Evolutionary conservation across 1,140 invertebrate genomes (phyloP).

Genomic region (Drosophila asahinai): DNA sequence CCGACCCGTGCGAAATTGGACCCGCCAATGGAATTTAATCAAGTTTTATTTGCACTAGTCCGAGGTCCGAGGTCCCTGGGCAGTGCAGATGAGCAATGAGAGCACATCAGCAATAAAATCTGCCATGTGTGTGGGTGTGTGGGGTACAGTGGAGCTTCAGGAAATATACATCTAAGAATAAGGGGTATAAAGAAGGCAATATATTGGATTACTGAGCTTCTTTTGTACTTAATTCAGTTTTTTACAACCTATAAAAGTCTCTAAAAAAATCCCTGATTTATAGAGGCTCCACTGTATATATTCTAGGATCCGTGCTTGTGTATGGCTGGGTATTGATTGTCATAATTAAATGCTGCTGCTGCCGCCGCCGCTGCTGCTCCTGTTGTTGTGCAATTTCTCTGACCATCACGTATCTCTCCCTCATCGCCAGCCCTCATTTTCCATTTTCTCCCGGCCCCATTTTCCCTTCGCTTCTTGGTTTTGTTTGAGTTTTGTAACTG

Average conservation of each 20-base stretch:
- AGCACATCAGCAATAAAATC: slow-evolving; percentile 57
- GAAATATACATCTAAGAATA: background rate
- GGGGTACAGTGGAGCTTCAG: slow-evolving; percentile 13
- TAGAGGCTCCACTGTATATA: slow-evolving; percentile 16
- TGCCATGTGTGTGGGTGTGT: slow-evolving; percentile 32
- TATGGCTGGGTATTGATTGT: slow-evolving; percentile 74
- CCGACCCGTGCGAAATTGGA: slow-evolving; percentile 63
- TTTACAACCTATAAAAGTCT: background rate
- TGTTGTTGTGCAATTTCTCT: slow-evolving; percentile 56
- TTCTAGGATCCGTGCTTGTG: slow-evolving; percentile 20
- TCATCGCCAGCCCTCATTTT: slow-evolving; percentile 11
- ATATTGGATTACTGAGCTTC: background rate
- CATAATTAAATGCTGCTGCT: slow-evolving; percentile 75
- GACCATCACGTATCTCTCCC: slow-evolving; percentile 55
- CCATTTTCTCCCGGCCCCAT: slow-evolving; percentile 12
- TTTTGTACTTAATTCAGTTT: background rate
- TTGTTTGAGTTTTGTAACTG: slow-evolving; percentile 73
- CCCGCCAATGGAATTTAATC: slow-evolving; percentile 80
- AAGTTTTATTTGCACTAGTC: slow-evolving; percentile 81
- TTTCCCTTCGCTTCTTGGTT: slow-evolving; percentile 20
- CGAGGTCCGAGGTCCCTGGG: slow-evolving; percentile 61
- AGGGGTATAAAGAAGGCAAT: background rate
- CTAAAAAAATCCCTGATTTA: background rate
- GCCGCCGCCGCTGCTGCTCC: slow-evolving; percentile 18
- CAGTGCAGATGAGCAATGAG: slow-evolving; percentile 71